Evolutionary conservation across 2,888 invertebrate species (phyloP).

Genomic region (Ectemnius cavifrons): DNA sequence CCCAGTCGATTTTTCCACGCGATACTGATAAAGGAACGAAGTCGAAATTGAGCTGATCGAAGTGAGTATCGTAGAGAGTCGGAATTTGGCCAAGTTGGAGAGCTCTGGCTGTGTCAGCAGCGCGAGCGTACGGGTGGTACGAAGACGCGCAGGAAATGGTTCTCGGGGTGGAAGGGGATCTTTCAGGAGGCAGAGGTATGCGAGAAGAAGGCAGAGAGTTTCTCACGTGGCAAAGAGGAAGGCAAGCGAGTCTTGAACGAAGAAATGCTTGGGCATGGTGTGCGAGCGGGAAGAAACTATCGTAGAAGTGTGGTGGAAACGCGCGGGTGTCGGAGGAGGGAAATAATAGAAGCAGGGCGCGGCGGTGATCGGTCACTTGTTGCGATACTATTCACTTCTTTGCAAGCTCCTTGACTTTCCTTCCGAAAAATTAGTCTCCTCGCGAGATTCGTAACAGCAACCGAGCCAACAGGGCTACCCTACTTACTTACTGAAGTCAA

Average conservation of each 20-base stretch:
- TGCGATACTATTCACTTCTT: conserved; percentile 75
- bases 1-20: too few relatives aligned
- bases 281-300: not conserved
- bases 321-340: conserved; percentile 44
- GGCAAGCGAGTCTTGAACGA: not conserved
- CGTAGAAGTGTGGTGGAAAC: conserved; percentile 12
- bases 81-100: too few relatives aligned
- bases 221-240: not conserved
- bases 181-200: conserved; percentile 49
- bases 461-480: conserved; percentile 16
- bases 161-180: conserved; percentile 10
- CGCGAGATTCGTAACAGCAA: conserved; percentile 13
- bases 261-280: too few relatives aligned
- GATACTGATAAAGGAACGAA: not conserved
- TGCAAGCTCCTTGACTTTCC: conserved; percentile 54
- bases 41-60: not conserved
- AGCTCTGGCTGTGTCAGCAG: too few relatives aligned
- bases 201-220: conserved; percentile 11
- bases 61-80: not conserved
- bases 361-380: conserved; percentile 71
- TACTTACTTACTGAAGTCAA: conserved; percentile 42
- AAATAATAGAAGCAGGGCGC: conserved; percentile 70
- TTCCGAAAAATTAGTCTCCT: conserved; percentile 24
- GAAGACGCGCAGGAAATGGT: conserved; percentile 17
- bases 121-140: not conserved